Percentiles rank a stretch among this genome's conserved stretches.
Evolutionary conservation across 2,888 invertebrate genomes (phyloP).

Genomic region (Aplocera efformata): DNA sequence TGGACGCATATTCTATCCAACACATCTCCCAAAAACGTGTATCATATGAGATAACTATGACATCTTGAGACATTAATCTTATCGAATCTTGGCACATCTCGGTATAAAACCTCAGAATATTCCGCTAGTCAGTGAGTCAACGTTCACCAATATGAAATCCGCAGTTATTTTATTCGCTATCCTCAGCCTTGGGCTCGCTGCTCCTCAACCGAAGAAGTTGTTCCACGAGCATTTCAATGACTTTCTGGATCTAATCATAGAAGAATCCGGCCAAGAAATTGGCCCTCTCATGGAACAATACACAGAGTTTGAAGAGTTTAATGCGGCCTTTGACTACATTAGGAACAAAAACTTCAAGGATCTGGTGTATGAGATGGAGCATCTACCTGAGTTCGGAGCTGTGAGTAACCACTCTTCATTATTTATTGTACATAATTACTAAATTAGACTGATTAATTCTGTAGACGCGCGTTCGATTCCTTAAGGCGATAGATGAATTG

Average conservation of each 20-base stretch:
- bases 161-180: constrained; percentile 41
- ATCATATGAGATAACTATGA: neutral
- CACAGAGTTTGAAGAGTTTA: constrained; percentile 52
- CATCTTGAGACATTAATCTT: constrained; percentile 12
- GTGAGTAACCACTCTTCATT: constrained; percentile 39
- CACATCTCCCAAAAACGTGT: neutral
- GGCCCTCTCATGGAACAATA: constrained; percentile 39
- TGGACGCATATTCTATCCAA: too few relatives aligned
- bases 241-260: constrained; percentile 46
- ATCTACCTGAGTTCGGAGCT: constrained; percentile 56
- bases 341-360: constrained; percentile 48
- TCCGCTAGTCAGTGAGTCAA: constrained; percentile 8
- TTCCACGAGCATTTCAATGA: constrained; percentile 63
- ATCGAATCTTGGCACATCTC: constrained; percentile 21
- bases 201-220: constrained; percentile 52
- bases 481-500: too few relatives aligned
- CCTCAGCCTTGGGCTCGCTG: constrained; percentile 41
- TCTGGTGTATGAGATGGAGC: constrained; percentile 56
- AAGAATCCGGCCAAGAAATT: constrained; percentile 40
- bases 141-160: constrained; percentile 45
- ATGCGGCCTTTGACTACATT: constrained; percentile 41
- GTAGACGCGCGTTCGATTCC: too few relatives aligned
- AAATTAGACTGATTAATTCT: neutral
- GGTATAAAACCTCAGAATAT: constrained; percentile 33
- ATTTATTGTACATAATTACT: neutral